Evolutionary conservation across 2,797 vertebrate species (phyloP), one percentile per base, ranked within the genome.

Genomic region (Orientallactaga sibirica): DNA sequence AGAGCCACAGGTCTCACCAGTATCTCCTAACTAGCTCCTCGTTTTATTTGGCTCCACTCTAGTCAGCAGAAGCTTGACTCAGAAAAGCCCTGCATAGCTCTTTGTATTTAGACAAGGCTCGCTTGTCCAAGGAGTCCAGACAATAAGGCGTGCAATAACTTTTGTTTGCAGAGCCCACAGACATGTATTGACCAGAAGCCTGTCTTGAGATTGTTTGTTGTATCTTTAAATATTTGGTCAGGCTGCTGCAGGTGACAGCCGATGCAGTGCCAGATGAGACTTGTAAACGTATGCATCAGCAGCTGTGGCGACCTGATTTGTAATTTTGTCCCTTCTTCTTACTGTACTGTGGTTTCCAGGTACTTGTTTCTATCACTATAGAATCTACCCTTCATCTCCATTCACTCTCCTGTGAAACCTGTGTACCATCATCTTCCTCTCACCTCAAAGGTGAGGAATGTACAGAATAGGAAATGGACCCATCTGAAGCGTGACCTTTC

Each of bases 401-500:
- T 61, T 84, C 74, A 8, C 10, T 43, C 33, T 77, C 43, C 27
- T 14, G 33, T 7, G 62, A 55, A 55, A 48, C 7, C 52, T 70
- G 4, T 73, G 75, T n/a, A 74, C 55, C 16, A 27, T 16, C 52
- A 43, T 5, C 7, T 27, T 37, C 71, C 55, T 88, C 55, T 62
- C 0, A 0, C 16, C 71, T 90, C 85, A 84, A 1, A 37, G 71
- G 64, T 24, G 55, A 74, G 52, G 10, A n/a, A 29, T 55, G 25
- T 48, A 73, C 48, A 58, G n/a, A 33, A 16, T 62, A 73, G 76
- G 70, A 80, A 86, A 94, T 25, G 16, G 25, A 86, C 16, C 48
- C 61, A 29, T 71, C 20, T 76, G 77, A 91, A 77, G 70, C 7
- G 8, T 91, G 86, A 81, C 84, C 84, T 96, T 95, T 77, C 73